Evolutionary conservation across 2,113 vertebrate genomes (phyloP), one percentile per base, ranked within the genome.

Genomic region (Capra hircus): DNA sequence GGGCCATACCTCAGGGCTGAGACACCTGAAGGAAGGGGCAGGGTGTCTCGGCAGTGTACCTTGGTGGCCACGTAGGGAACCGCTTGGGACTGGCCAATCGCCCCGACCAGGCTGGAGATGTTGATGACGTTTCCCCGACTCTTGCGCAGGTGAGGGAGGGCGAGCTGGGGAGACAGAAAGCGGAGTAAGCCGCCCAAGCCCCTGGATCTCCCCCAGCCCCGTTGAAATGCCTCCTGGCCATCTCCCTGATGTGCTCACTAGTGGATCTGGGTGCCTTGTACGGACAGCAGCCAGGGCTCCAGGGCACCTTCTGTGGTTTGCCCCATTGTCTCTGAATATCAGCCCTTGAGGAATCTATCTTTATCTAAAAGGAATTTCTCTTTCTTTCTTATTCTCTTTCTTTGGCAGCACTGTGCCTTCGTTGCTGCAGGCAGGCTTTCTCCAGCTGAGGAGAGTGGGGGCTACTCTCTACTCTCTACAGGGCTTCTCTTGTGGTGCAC

Each of bases 61-160:
- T 99, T 99, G 27, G 99, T 99, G 90, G 99, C 99, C 3, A 99
- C 99, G 10, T 99, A 99, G 0, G 99, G 98, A 1, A 98, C 98
- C 0, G 99, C 99, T 13, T 99, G 96, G 60, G 97, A 98, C 98
- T 99, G 99, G 2, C 99, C 99, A 1, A 99, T 99, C 3, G 97
- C 92, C 4, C 95, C 98, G 0, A 99, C 99, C 33, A 99, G 97
- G 80, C 99, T 99, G 97, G 99, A 98, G 5, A 99, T 71, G 50
- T 99, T 99, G 59, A 99, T 99, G 96, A 99, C 97, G 93, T 99
- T 99, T 23, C 99, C 99, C 50, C 53, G 98, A 4, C 95, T 98
- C 97, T 99, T 97, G 2, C 99, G 94, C 17, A 99, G 97, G 95
- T 99, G 90, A 0, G 99, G 99, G 59, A 99, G 97, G 6, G 98